Conservation (phyloP, 1,140 invertebrate species). For the Gerris buenoi region DNA sequence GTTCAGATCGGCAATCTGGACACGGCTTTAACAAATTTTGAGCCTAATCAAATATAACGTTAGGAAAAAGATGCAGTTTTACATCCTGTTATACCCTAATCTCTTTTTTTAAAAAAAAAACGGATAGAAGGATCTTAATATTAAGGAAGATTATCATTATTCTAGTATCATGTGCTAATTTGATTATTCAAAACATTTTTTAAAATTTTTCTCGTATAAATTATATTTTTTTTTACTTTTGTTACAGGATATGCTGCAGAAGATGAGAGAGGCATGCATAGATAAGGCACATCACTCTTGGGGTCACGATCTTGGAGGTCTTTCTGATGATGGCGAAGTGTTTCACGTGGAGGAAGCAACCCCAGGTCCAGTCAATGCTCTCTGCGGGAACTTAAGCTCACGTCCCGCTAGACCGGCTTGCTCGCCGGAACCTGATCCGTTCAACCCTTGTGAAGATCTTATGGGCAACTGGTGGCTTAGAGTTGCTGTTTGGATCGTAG, state of each 20-base stretch:
- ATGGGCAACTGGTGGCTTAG: conserved; percentile 34
- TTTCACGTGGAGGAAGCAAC: neutral
- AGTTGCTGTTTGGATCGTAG: conserved; percentile 44
- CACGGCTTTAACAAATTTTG: no score
- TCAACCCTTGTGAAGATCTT: conserved; percentile 53
- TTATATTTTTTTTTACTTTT: neutral
- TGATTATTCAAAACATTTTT: no score
- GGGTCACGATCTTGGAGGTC: neutral
- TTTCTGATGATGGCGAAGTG: neutral
- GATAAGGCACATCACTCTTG: neutral
- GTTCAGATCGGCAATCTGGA: no score
- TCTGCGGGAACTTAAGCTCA: conserved; percentile 41
- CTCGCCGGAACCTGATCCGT: conserved; percentile 40
- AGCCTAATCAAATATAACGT: no score
- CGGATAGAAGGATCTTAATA: no score
- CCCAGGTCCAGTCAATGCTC: conserved; percentile 13
- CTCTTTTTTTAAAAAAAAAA: no score
- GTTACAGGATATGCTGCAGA: neutral
- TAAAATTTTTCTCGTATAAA: no score
- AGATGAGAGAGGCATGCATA: neutral
- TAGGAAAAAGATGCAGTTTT: no score
- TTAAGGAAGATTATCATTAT: no score
- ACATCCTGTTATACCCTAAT: no score
- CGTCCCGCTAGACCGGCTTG: conserved; percentile 32
- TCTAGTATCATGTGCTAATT: no score